Base-by-base conservation (phyloP, 2,888 invertebrate genomes). In the Drosophila infuscata region DNA sequence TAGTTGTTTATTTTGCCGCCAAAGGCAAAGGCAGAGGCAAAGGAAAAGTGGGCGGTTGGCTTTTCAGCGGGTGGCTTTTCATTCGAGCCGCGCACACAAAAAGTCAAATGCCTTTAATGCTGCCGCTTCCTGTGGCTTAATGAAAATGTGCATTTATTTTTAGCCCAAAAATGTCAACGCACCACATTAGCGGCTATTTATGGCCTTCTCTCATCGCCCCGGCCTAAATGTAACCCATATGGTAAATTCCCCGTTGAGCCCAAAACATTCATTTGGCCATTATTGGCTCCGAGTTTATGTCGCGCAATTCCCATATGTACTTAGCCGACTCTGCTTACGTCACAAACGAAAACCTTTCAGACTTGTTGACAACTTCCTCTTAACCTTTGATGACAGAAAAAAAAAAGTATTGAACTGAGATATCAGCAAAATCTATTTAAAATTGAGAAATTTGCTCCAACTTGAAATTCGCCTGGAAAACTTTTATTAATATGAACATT, bases 1-100 rank as follows among this genome's bases (percentile, higher is more conserved):
- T 76, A 53, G 69, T 73, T 82, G 81, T 76, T 88, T 89, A 73
- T 76, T 77, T 88, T 71, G 57, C 66, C 66, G 77, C 70, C 79
- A 70, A 64, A 70, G 79, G 43, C 54, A 68, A 65, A 25, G 25
- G 25, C 25, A 25, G 25, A 25, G 25, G 25, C 79, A 70, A 64
- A 70, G 79, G 43, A 49, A 68, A 65, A 68, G 20, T 25, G 57
- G 29, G 71, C 52, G 63, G 53, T 38, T 36, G 25, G 60, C 32
- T 15, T 33, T 32, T 46, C 36, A 59, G 17, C 36, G 56, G 46
- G 60, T 17, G 35, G 25, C n/a, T 9, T 35, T 53, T 32, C 15
- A 32, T 35, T 58, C 20, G 38, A 11, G 52, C 46, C 17, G 33
- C 35, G 36, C 33, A 61, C 43, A 66, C 58, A 68, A 70, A 61